phyloP scores from a whole-genome alignment of 2,113 vertebrate species.

The Tiliqua scincoides region DNA sequence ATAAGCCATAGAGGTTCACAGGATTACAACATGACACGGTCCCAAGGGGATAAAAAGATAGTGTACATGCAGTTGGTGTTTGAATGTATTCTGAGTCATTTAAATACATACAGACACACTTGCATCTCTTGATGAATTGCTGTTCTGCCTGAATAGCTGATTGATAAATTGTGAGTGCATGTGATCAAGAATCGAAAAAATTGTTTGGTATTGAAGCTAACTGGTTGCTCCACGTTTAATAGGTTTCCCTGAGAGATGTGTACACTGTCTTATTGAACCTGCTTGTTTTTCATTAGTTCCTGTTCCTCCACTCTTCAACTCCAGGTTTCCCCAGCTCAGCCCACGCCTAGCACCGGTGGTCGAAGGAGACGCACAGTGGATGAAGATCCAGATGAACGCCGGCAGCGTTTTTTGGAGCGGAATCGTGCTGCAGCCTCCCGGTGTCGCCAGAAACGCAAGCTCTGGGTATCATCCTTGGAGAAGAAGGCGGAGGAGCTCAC shows the following conservation, averaged over 20 bases:
- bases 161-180: not conserved
- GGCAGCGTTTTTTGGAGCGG: slow-evolving; percentile 94
- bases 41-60: not conserved
- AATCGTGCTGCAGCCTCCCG: slow-evolving; percentile 94
- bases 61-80: not conserved
- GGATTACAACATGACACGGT: not conserved
- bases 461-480: slow-evolving; percentile 94
- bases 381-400: slow-evolving; percentile 93
- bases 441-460: slow-evolving; percentile 95
- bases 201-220: not conserved
- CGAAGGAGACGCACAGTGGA: slow-evolving; percentile 86
- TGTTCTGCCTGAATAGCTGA: not conserved
- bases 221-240: not conserved
- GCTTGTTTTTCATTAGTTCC: not conserved
- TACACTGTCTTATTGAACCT: not conserved
- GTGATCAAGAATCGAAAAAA: not conserved
- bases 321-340: slow-evolving; percentile 95
- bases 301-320: fast-evolving
- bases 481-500: slow-evolving; percentile 96
- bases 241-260: not conserved
- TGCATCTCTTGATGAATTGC: not conserved
- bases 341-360: slow-evolving; percentile 87
- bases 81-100: not conserved
- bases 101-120: not conserved
- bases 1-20: not conserved